Evolutionary conservation across 2,113 vertebrate genomes (phyloP), one percentile per base, ranked within the genome.

Genomic region (Kobus ellipsiprymnus): DNA sequence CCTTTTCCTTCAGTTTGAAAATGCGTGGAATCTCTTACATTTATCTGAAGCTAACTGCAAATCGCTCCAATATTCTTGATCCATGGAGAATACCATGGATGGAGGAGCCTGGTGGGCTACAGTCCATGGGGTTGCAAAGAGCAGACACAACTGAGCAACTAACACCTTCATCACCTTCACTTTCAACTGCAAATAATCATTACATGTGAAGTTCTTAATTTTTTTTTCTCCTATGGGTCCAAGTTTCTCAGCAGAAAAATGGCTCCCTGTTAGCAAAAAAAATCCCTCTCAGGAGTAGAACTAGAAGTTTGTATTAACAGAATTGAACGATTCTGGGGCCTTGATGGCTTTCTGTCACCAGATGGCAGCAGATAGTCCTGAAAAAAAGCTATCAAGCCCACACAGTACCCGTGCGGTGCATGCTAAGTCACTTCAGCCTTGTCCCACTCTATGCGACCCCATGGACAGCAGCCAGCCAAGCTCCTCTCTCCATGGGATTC

Each of bases 321-420:
- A 40, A 6, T 33, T 27, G 54, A 60, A n/a, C 5, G 50, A 2
- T 10, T 1, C 48, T 16, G 54, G 13, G 62, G 6, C 67, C 40
- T 10, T 87, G 62, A 50, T 4, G 10, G 23, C 16, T 86, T 84
- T 88, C 29, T 55, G 55, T 87, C 98, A 97, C 93, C 50, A 97
- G 97, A 82, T 97, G 97, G 97, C 97, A 97, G 97, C 91, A 97
- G 80, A 97, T 36, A 94, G 29, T 12, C 50, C 55, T 2, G 44
- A 54, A 81, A 77, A 91, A 91, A 78, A 88, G 62, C 33, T 16
- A 2, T 10, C 4, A 1, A 29, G 23, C 23, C 7, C 0, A 1
- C 2, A 29, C 54, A 84, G 74, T 25, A 7, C 74, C 71, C 33
- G 2, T 0, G 4, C 5, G 52, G 10, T 74, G 19, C 19, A 21